Conservation (phyloP, 1,140 invertebrate genomes). For the Drosophila neocordata region DNA sequence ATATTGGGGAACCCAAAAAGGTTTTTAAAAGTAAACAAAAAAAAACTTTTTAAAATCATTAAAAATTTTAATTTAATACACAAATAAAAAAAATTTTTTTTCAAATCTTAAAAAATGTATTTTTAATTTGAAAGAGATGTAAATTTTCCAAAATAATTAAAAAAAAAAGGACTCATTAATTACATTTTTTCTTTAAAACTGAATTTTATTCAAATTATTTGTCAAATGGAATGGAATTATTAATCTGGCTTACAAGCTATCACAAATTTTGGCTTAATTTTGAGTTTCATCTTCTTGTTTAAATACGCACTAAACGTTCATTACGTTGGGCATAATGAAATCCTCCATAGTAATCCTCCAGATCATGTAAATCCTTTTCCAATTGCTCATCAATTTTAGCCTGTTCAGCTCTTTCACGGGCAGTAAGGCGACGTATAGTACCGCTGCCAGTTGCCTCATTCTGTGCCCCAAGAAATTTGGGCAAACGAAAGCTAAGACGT, state of each 20-base stretch:
- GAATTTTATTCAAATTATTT: slow-evolving; percentile 40
- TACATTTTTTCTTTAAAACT: neutral
- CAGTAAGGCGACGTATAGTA: slow-evolving; percentile 26
- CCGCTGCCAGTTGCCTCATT: neutral
- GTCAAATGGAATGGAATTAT: neutral
- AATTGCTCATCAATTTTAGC: slow-evolving; percentile 52
- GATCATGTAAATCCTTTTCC: slow-evolving; percentile 54
- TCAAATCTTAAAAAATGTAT: too few species aligned
- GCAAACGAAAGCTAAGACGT: slow-evolving; percentile 54
- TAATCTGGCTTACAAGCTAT: slow-evolving; percentile 46
- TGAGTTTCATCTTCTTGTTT: neutral
- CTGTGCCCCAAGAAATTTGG: neutral
- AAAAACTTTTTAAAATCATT: too few species aligned
- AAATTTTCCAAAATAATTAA: too few species aligned
- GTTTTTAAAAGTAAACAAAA: too few species aligned
- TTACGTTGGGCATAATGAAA: slow-evolving; percentile 61
- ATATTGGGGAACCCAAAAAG: too few species aligned
- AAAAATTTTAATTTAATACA: too few species aligned
- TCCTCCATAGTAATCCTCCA: slow-evolving; percentile 70
- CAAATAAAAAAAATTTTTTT: too few species aligned
- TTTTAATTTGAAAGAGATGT: too few species aligned
- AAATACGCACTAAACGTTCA: slow-evolving; percentile 53
- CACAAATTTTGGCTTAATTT: slow-evolving; percentile 44
- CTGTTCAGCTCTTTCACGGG: slow-evolving; percentile 50
- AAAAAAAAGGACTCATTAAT: too few species aligned